phyloP scores from a whole-genome alignment of 2,888 invertebrate genomes.

The Hemistola chrysoprasaria region DNA sequence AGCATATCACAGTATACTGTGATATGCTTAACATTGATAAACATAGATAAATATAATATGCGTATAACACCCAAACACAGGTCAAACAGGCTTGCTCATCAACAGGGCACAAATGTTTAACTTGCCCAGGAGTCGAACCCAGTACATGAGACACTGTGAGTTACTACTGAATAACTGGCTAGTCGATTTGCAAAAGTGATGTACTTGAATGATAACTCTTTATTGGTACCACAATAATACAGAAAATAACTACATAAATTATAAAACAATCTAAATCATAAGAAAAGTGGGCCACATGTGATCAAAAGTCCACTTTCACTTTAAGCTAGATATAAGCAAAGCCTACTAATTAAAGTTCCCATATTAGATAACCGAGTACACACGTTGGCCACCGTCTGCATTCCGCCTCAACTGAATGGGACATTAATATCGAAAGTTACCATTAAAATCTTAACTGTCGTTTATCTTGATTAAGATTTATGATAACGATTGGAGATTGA shows the following conservation, averaged over 20 bases:
- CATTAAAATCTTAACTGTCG: slow-evolving; percentile 75
- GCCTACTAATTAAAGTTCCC: slow-evolving; percentile 14
- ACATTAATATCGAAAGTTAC: slow-evolving; percentile 67
- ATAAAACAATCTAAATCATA: not conserved
- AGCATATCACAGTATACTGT: too few relatives aligned
- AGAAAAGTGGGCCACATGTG: not conserved
- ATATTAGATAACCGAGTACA: slow-evolving; percentile 20
- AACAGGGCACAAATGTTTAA: too few relatives aligned
- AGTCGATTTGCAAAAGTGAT: too few relatives aligned
- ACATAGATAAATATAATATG: too few relatives aligned
- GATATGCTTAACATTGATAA: too few relatives aligned
- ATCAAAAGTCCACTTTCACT: slow-evolving; percentile 15
- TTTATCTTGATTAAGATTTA: slow-evolving; percentile 78
- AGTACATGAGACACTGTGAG: too few relatives aligned
- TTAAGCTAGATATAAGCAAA: not conserved
- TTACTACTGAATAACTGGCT: too few relatives aligned
- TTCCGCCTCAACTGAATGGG: slow-evolving; percentile 46
- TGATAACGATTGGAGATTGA: slow-evolving; percentile 72
- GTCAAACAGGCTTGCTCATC: too few relatives aligned
- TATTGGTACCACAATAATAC: too few relatives aligned
- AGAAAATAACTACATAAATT: slow-evolving; percentile 1
- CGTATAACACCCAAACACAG: too few relatives aligned
- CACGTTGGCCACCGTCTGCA: slow-evolving; percentile 25
- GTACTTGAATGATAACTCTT: too few relatives aligned
- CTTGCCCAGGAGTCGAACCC: too few relatives aligned